A percentile compares a stretch with the other conserved stretches of the same genome.
Evolutionary conservation across 2,888 invertebrate species (phyloP).

Genomic region (Dorcus hopei): DNA sequence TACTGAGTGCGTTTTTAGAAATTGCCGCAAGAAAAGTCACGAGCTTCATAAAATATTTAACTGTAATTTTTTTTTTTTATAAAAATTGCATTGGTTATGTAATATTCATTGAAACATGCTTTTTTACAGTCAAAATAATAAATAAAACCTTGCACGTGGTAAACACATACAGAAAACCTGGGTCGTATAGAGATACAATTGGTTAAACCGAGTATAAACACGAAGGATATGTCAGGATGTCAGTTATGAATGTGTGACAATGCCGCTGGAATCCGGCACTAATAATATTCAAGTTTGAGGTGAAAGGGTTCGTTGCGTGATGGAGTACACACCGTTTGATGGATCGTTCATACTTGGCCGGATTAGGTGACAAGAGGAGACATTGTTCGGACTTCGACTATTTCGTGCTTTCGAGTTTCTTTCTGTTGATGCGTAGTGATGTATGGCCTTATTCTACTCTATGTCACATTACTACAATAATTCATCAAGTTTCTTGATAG

Average conservation of each 20-base stretch:
- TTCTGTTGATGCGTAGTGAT: constrained; percentile 21
- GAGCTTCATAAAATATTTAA: too few relatives aligned
- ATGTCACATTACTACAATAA: too few relatives aligned
- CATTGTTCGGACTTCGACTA: background rate
- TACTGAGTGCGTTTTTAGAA: too few relatives aligned
- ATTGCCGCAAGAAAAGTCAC: too few relatives aligned
- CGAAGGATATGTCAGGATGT: constrained; percentile 14
- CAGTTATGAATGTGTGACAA: constrained; percentile 9
- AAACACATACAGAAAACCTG: too few relatives aligned
- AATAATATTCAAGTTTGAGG: constrained; percentile 9
- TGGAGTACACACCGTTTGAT: constrained; percentile 20
- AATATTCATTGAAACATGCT: too few relatives aligned
- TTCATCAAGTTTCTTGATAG: too few relatives aligned
- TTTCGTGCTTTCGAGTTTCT: background rate
- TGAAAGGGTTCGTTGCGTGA: constrained; percentile 9
- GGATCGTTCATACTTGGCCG: constrained; percentile 22
- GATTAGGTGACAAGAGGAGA: constrained; percentile 23
- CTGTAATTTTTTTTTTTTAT: too few relatives aligned
- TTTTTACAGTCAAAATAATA: too few relatives aligned
- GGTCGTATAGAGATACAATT: constrained; percentile 2
- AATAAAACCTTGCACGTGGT: too few relatives aligned
- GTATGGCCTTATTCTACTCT: constrained; percentile 4
- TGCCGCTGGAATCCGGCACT: constrained; percentile 10
- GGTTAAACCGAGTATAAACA: constrained; percentile 13
- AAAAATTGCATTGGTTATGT: too few relatives aligned